Evolutionary conservation across 2,797 vertebrate species (phyloP).

Genomic region (Vespertilio murinus): DNA sequence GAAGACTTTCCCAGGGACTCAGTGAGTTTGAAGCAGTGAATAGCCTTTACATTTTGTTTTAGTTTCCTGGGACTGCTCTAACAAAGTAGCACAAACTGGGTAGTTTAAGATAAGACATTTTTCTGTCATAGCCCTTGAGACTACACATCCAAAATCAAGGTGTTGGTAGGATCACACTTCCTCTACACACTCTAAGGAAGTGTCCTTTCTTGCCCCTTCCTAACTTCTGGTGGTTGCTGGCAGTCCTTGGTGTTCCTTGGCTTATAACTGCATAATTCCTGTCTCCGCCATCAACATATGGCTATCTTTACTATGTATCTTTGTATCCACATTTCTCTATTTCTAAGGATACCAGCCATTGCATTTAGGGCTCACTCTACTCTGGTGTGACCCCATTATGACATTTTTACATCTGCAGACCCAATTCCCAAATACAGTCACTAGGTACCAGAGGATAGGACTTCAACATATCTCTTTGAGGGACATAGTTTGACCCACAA

Average conservation of each 20-base stretch:
- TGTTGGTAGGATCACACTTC: background rate
- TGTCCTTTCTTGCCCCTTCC: background rate
- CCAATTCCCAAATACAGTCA: background rate
- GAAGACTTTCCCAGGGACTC: background rate
- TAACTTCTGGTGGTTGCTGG: background rate
- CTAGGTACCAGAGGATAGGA: background rate
- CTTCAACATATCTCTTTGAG: background rate
- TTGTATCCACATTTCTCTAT: background rate
- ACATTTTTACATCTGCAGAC: background rate
- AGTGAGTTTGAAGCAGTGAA: background rate
- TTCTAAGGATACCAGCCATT: background rate
- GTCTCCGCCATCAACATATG: background rate
- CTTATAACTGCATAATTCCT: background rate
- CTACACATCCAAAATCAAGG: background rate
- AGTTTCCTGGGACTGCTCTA: background rate
- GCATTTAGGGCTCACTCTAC: background rate
- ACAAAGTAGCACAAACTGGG: background rate
- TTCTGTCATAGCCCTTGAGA: background rate
- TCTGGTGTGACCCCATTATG: background rate
- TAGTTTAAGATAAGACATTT: background rate
- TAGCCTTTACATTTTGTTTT: background rate
- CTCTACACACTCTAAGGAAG: background rate
- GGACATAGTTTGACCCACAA: background rate
- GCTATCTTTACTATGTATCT: background rate
- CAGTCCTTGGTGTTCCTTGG: no score